A percentile compares a stretch with the other conserved stretches of the same genome.
These are phyloP conservation scores for Denticeps clupeoides DNA, from an alignment of 2,797 vertebrate species.

Conservation along the genomic window DNA sequence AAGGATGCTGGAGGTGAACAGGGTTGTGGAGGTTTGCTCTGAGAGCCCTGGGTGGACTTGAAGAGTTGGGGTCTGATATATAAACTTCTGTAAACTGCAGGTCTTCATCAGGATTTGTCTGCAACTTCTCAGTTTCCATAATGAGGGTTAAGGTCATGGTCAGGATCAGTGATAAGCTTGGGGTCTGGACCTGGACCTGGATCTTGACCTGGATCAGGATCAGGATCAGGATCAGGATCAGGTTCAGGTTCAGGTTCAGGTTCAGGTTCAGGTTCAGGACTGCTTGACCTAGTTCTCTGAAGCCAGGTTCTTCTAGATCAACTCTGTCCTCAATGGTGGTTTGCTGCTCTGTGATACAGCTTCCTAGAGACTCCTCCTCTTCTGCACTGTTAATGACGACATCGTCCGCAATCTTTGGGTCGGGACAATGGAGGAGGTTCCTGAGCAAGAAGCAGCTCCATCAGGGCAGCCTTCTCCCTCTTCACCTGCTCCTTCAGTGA, in stretches of 20 bases:
- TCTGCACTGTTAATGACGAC: conserved; percentile 13
- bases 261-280: neutral
- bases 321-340: conserved; percentile 24
- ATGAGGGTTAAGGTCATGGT: neutral
- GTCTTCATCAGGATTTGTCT: neutral
- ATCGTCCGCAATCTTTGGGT: too few species aligned
- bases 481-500: conserved; percentile 89
- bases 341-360: conserved; percentile 23
- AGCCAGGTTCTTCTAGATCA: conserved; percentile 10
- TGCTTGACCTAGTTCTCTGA: conserved; percentile 2
- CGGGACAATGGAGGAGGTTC: too few species aligned
- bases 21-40: conserved; percentile 22
- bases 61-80: too few species aligned
- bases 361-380: conserved; percentile 16
- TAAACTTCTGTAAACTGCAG: conserved; percentile 6
- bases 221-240: neutral
- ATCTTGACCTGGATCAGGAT: neutral
- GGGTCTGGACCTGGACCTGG: neutral
- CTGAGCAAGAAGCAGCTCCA: conserved; percentile 74
- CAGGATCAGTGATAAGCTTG: neutral
- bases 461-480: conserved; percentile 78
- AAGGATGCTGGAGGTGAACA: conserved; percentile 1
- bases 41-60: too few species aligned
- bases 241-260: neutral
- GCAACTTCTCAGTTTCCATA: neutral